phyloP scores from a whole-genome alignment of 2,113 vertebrate genomes.

The Callithrix jacchus region DNA sequence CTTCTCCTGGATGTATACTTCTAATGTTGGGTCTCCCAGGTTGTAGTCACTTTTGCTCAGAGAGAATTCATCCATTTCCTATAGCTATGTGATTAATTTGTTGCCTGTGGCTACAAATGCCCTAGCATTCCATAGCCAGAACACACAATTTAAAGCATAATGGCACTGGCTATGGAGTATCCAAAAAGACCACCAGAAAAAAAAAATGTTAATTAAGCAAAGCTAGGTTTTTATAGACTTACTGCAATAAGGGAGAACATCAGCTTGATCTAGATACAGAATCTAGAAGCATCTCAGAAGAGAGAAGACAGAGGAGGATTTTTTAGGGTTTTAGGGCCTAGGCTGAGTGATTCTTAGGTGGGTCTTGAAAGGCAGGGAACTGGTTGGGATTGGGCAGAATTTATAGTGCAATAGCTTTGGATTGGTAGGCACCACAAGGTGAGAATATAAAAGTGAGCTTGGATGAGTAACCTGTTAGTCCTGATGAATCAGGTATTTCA shows the following conservation, averaged over 20 bases:
- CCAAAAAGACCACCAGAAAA: neutral
- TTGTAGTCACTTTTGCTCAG: neutral
- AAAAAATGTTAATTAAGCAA: neutral
- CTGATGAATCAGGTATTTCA: neutral
- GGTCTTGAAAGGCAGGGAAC: neutral
- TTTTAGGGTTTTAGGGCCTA: neutral
- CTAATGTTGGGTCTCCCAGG: neutral
- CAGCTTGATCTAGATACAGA: neutral
- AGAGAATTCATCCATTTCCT: neutral
- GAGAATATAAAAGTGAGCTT: neutral
- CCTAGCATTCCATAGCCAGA: neutral
- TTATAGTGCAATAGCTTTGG: neutral
- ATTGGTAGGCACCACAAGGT: neutral
- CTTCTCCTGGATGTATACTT: neutral
- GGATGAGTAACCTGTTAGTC: neutral
- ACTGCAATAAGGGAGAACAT: neutral
- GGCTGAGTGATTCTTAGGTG: neutral
- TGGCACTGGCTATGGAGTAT: neutral
- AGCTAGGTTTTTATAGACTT: neutral
- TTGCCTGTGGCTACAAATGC: neutral
- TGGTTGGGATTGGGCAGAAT: neutral
- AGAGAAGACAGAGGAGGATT: neutral
- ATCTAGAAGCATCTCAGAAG: neutral
- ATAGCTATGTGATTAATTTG: neutral
- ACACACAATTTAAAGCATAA: neutral